Conservation (phyloP, 2,888 invertebrate species). For the Eupithecia subumbrata region DNA sequence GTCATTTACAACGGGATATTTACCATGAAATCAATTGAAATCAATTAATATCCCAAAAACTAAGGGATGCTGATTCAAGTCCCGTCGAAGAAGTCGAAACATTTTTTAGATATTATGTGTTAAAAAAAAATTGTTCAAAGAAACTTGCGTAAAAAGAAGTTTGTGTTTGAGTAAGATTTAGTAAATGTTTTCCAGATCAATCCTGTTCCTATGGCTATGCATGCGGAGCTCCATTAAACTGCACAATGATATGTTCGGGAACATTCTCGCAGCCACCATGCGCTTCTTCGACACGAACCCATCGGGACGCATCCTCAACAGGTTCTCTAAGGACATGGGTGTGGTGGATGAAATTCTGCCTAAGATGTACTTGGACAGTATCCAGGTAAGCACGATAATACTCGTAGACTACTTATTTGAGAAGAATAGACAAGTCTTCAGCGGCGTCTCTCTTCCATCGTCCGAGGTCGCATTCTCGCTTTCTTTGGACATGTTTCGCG, state of each 20-base stretch:
- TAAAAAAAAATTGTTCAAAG: no score
- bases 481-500: no score
- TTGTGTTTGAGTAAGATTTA: neutral
- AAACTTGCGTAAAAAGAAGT: no score
- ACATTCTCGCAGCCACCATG: conserved; percentile 90
- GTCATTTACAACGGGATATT: no score
- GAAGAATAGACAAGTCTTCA: neutral
- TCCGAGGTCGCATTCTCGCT: no score
- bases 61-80: no score
- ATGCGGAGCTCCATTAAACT: conserved; percentile 89
- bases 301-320: conserved; percentile 91
- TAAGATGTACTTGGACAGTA: conserved; percentile 86
- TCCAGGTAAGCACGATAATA: conserved; percentile 72
- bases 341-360: conserved; percentile 90
- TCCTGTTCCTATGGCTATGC: conserved; percentile 89
- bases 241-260: conserved; percentile 91
- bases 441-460: no score
- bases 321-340: conserved; percentile 94
- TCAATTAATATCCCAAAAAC: no score
- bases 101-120: no score
- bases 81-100: no score
- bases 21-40: no score
- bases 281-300: conserved; percentile 94
- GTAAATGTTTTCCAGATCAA: conserved; percentile 78
- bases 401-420: neutral